phyloP scores from a whole-genome alignment of 2,797 vertebrate genomes.

The Clamator glandarius region DNA sequence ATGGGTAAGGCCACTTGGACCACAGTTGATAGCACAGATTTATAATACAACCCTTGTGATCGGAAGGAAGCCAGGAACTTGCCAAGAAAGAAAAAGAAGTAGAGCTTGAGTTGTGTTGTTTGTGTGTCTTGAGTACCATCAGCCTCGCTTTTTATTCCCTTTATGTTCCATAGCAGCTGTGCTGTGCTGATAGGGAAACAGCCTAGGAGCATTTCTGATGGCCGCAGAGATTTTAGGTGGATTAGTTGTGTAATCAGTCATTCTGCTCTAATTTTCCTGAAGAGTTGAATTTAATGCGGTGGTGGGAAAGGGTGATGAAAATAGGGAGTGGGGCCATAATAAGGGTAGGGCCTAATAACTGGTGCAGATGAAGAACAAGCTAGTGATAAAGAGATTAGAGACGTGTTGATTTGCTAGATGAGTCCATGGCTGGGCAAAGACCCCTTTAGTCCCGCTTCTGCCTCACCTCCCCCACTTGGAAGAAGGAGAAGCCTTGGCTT shows the following conservation, averaged over 20 bases:
- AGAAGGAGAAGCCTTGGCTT: not conserved
- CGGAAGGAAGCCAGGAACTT: not conserved
- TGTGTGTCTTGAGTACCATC: not conserved
- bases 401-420: not conserved
- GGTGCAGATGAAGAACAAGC: not conserved
- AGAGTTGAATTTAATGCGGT: not conserved
- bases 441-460: not conserved
- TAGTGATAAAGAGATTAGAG: not conserved
- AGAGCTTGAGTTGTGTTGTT: not conserved
- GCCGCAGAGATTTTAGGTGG: not conserved
- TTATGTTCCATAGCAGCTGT: not conserved
- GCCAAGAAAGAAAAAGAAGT: not conserved
- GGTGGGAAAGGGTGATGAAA: not conserved
- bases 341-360: not conserved
- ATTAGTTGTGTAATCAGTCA: not conserved
- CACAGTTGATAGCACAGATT: not conserved
- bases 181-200: not conserved
- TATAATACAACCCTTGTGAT: not conserved
- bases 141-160: not conserved
- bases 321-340: not conserved
- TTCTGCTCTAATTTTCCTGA: not conserved
- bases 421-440: not conserved
- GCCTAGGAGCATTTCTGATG: not conserved
- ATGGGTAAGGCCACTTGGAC: not conserved
- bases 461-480: rapidly evolving